Conservation (phyloP, 2,113 vertebrate genomes). For the Myxocyprinus asiaticus region DNA sequence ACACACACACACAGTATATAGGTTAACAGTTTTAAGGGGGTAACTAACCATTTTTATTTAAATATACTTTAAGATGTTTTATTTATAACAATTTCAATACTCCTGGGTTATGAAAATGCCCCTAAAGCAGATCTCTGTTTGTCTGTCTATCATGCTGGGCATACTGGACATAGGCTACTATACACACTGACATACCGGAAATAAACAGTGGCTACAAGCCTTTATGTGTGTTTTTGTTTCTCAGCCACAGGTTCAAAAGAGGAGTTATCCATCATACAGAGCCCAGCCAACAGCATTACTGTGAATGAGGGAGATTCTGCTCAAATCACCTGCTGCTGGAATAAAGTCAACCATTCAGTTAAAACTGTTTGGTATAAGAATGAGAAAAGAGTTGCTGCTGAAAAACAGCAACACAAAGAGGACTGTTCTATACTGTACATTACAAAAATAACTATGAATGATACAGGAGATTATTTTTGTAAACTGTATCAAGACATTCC, state of each 20-base stretch:
- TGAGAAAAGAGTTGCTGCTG: background rate
- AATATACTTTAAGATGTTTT: too few species aligned
- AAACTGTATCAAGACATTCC: slow-evolving; percentile 20
- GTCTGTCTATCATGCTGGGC: too few species aligned
- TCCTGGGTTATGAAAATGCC: too few species aligned
- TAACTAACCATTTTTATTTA: too few species aligned
- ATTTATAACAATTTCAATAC: too few species aligned
- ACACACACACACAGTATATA: too few species aligned
- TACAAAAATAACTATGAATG: background rate
- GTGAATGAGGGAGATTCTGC: background rate
- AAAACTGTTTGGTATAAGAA: slow-evolving; percentile 35
- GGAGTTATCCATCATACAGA: background rate
- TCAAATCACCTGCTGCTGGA: slow-evolving; percentile 32
- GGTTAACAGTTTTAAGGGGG: too few species aligned
- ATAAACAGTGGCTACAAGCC: too few species aligned
- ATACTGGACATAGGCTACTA: too few species aligned
- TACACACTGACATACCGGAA: too few species aligned
- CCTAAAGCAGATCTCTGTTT: too few species aligned
- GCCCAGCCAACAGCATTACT: background rate
- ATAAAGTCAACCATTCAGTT: background rate
- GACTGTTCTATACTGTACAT: background rate
- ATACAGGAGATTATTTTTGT: slow-evolving; percentile 22
- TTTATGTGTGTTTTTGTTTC: background rate
- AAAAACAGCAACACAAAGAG: background rate
- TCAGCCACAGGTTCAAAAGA: background rate